Base-by-base conservation (phyloP, 2,888 invertebrate species). In the Apotomis capreana region DNA sequence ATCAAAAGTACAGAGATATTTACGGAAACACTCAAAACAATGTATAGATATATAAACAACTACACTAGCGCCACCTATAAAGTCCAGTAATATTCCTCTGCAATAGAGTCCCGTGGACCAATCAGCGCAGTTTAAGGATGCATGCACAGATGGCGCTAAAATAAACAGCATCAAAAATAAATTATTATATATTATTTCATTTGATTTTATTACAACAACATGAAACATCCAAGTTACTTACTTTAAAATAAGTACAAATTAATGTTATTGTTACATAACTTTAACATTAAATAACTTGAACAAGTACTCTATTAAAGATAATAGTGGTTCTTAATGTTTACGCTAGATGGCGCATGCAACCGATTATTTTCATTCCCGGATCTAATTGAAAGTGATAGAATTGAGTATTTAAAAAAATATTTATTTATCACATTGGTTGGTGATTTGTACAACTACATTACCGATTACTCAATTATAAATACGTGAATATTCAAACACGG, bases 41-140 rank as follows among this genome's bases (percentile, higher is more conserved):
- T 68, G 72, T 63, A 72, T 72, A 72, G 58, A 62, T 72, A 68
- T 54, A 68, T 68, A 72, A 72, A 72, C 68, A 68, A 58, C 55
- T 40, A 15, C 46, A 46, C 52, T 68, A 59, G 10, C 58, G 68
- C 57, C 68, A 54, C 46, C 52, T 63, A 58, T 26, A 15, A 13
- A 37, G 40, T 40, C 3, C 1, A 9, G 9, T 60, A 10, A 36
- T 37, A 9, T 9, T n/a, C n/a, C n/a, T 46, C 4, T 57, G n/a
- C n/a, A 15, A 26, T 12, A 9, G 12, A 36, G n/a, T 36, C 4
- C 8, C 12, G 13, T 26, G n/a, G 26, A 26, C n/a, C n/a, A 9
- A n/a, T 3, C 9, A 0, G 44, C 0, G 54, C 8, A 55, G 36
- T 69, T 55, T 54, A 0, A 3, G 2, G 0, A 1, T 0, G 3